These are phyloP conservation scores for Antechinus stuartii DNA, from an alignment of 2,113 vertebrate genomes.

Conservation along the genomic window DNA sequence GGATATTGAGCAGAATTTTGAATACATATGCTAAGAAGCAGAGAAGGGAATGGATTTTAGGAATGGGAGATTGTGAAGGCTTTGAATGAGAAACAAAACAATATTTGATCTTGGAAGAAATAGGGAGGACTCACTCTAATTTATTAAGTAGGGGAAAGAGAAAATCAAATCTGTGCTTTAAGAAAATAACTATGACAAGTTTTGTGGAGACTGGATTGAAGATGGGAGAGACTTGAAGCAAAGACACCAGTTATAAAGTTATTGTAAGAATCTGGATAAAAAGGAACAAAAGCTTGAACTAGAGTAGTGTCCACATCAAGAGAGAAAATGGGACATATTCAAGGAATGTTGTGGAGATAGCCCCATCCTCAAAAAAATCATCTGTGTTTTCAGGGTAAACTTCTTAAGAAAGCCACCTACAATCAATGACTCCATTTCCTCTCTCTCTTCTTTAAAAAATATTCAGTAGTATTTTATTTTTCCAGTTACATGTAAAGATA, in stretches of 20 bases:
- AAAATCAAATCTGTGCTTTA: neutral
- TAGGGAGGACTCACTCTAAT: neutral
- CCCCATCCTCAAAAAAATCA: neutral
- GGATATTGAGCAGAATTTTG: neutral
- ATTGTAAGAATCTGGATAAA: neutral
- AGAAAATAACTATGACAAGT: neutral
- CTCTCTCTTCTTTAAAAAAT: neutral
- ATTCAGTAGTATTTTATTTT: too few relatives aligned
- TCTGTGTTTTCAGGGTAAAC: neutral
- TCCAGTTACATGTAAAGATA: too few relatives aligned
- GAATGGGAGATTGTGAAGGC: neutral
- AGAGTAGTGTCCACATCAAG: neutral
- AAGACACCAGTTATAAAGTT: neutral
- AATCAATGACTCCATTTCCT: neutral
- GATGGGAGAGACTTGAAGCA: neutral
- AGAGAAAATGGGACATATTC: neutral
- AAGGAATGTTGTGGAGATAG: neutral
- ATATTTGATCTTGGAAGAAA: neutral
- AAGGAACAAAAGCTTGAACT: neutral
- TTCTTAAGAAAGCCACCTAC: neutral
- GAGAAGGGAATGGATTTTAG: neutral
- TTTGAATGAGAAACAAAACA: neutral
- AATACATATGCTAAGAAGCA: neutral
- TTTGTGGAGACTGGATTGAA: neutral
- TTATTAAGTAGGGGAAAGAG: neutral